Conservation (phyloP, 2,113 vertebrate species). For the Nestor notabilis region DNA sequence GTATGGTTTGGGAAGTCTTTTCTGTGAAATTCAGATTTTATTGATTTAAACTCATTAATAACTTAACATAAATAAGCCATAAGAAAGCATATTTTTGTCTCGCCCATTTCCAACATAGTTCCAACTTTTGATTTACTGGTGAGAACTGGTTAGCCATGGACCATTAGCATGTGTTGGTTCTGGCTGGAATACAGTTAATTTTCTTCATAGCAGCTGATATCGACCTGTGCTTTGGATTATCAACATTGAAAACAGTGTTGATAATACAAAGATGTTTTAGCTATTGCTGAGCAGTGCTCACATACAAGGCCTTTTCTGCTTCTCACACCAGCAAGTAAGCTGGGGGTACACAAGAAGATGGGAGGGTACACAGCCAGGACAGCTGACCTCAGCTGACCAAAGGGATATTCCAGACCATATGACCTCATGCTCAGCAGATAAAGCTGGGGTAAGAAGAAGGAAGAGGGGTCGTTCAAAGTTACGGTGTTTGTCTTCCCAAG, state of each 20-base stretch:
- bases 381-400: not conserved
- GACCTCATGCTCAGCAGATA: not conserved
- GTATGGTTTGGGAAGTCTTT: not conserved
- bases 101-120: not conserved
- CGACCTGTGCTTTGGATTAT: not conserved
- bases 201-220: not conserved
- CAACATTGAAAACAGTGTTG: not conserved
- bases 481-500: not conserved
- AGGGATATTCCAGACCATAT: not conserved
- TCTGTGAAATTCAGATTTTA: not conserved
- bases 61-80: not conserved
- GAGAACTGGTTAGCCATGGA: not conserved
- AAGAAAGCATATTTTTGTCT: not conserved
- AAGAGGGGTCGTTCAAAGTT: not conserved
- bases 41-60: not conserved
- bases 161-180: not conserved
- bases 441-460: not conserved
- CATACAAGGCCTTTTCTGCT: not conserved
- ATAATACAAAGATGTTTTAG: not conserved
- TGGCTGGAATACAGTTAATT: not conserved
- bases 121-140: not conserved
- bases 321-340: not conserved
- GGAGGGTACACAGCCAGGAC: not conserved
- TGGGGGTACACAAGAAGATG: not conserved
- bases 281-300: not conserved